Evolutionary conservation across 2,888 invertebrate genomes (phyloP), one percentile per base, ranked within the genome.

Genomic region (Gandaritis pyraliata): DNA sequence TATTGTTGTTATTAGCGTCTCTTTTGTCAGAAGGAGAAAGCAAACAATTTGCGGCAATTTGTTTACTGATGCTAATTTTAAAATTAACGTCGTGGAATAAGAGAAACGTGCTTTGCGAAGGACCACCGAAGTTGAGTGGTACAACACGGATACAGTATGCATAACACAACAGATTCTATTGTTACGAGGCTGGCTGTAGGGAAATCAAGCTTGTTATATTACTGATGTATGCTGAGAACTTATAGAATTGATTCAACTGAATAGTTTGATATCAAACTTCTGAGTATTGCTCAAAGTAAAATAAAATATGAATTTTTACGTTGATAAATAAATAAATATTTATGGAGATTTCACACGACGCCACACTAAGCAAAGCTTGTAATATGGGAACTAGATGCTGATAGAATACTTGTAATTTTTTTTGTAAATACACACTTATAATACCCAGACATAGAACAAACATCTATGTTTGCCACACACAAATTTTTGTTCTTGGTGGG

Each of bases 11-110:
- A 77, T 82, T 79, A 80, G 70, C 73, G 65, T 68, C 72, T 75
- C 74, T 77, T 81, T 78, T 77, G 83, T 78, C 79, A 76, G 78
- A 73, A 72, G 72, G 69, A 16, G 73, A 80, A 73, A 72, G 81
- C 73, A 77, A 85, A 83, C 80, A 80, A 84, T 88, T 85, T 80
- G 73, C 82, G 76, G 79, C 81, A 85, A 85, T 87, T 85, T 85
- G 87, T 89, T 86, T 86, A 81, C 84, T 70, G 78, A 86, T 83
- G 88, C 87, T 87, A 88, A 91, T 91, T 90, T 91, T 90, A 86
- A 90, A 90, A 89, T 89, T 85, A 87, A 88, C 88, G 79, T 88
- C 86, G 83, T 85, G 86, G 85, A 87, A 82, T 88, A 85, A 83
- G 84, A 87, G 86, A 89, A 89, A 90, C 91, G 90, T 90, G 90